A percentile compares a stretch with the other conserved stretches of the same genome.
Conservation (phyloP, 2,888 invertebrate genomes). For the Cerastoderma edule region DNA sequence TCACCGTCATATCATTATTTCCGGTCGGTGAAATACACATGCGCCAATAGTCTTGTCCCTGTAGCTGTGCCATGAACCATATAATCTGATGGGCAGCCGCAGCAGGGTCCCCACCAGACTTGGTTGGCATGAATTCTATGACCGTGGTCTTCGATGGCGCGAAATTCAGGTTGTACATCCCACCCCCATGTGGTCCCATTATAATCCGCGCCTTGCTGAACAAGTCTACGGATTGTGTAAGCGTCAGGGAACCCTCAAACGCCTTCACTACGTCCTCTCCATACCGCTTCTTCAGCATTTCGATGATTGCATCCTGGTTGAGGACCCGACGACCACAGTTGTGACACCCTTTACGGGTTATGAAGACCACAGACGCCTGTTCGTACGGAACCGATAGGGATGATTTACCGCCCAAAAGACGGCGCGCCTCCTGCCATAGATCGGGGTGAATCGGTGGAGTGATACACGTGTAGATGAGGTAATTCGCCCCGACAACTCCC, state of each 20-base stretch:
- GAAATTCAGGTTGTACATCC: slow-evolving; percentile 34
- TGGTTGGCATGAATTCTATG: slow-evolving; percentile 38
- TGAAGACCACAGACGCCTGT: slow-evolving; percentile 12
- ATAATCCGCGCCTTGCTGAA: slow-evolving; percentile 27
- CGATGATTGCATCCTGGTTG: slow-evolving; percentile 17
- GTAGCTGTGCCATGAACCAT: slow-evolving; percentile 28
- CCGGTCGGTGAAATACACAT: not conserved
- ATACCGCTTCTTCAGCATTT: slow-evolving; percentile 22
- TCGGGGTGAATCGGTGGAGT: slow-evolving; percentile 39
- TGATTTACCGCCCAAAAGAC: slow-evolving; percentile 8
- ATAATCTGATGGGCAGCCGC: slow-evolving; percentile 31
- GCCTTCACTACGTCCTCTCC: slow-evolving; percentile 7
- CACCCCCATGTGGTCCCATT: slow-evolving; percentile 32
- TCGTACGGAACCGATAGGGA: not conserved
- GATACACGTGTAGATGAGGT: slow-evolving; percentile 25
- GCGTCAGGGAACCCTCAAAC: slow-evolving; percentile 19
- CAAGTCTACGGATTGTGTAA: slow-evolving; percentile 14
- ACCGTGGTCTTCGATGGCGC: slow-evolving; percentile 25
- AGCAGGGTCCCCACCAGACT: slow-evolving; percentile 13
- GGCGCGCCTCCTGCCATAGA: slow-evolving; percentile 34
- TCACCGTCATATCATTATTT: slow-evolving; percentile 23
- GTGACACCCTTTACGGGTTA: slow-evolving; percentile 33
- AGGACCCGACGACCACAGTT: slow-evolving; percentile 29
- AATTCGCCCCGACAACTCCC: slow-evolving; percentile 29
- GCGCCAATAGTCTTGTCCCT: slow-evolving; percentile 34